Conservation (phyloP, 2,113 vertebrate species). For the zebrafish (Danio rerio) region DNA sequence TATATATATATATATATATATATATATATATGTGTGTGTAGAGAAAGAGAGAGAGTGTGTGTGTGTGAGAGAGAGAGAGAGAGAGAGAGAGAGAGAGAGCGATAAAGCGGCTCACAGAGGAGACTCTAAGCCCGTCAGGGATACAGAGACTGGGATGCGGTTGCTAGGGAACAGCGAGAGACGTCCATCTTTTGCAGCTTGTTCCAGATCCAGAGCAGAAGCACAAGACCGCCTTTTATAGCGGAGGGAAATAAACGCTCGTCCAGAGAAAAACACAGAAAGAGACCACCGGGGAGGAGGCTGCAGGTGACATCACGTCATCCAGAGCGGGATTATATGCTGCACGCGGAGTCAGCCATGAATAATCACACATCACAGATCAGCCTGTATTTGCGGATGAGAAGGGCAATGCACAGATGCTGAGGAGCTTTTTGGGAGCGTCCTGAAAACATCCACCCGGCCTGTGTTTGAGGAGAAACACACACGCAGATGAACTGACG, state of each 20-base stretch:
- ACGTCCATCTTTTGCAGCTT: slow-evolving; percentile 47
- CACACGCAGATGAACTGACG: neutral
- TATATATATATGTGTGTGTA: no score
- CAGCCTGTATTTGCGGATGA: neutral
- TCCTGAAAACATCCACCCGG: neutral
- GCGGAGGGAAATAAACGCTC: neutral
- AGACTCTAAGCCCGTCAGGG: slow-evolving; percentile 32
- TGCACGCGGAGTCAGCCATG: neutral
- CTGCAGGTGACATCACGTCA: slow-evolving; percentile 47
- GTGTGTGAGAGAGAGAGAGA: slow-evolving; percentile 42
- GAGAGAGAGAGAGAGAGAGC: slow-evolving; percentile 46
- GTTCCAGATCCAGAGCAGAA: slow-evolving; percentile 19
- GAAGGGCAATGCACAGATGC: neutral
- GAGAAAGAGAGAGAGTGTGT: slow-evolving; percentile 35
- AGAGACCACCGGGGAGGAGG: neutral
- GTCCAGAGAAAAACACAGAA: neutral
- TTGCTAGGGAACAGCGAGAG: slow-evolving; percentile 76
- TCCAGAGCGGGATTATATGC: slow-evolving; percentile 35
- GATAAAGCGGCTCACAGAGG: slow-evolving; percentile 30
- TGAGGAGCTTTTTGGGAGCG: neutral
- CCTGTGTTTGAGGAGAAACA: neutral
- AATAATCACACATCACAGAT: neutral
- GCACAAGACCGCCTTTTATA: slow-evolving; percentile 9
- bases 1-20: no score
- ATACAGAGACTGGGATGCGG: slow-evolving; percentile 68